A percentile compares a stretch with the other conserved stretches of the same genome.
phyloP scores from a whole-genome alignment of 2,797 vertebrate species.

The Hemitrygon akajei region DNA sequence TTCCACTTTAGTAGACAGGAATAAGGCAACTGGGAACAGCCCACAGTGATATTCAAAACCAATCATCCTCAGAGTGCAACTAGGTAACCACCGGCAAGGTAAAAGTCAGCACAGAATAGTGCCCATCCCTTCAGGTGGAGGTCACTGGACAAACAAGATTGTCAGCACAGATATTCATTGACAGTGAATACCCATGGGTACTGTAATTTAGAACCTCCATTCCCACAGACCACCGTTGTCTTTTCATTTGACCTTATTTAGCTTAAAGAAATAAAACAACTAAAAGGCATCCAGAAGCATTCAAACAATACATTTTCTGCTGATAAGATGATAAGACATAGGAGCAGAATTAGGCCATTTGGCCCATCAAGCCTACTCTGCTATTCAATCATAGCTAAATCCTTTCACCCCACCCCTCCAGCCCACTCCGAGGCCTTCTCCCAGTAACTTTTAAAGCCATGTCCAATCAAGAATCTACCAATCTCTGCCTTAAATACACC shows the following conservation, averaged over 20 bases:
- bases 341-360: no score
- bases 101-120: neutral
- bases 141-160: neutral
- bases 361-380: no score
- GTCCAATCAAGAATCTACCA: no score
- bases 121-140: neutral
- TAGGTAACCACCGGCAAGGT: neutral
- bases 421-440: no score
- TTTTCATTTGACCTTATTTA: neutral
- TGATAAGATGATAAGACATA: no score
- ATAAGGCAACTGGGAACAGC: neutral
- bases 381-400: no score
- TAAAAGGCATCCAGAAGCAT: neutral
- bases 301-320: no score
- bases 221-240: neutral
- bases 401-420: no score
- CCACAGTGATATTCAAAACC: neutral
- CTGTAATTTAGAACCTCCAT: neutral
- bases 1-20: neutral
- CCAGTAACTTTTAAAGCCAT: no score
- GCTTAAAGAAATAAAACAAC: no score
- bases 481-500: no score
- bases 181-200: neutral
- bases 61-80: neutral
- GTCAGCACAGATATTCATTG: neutral